Evolutionary conservation across 23 tunicate species (phyloP).

Genomic region (Styela clava): DNA sequence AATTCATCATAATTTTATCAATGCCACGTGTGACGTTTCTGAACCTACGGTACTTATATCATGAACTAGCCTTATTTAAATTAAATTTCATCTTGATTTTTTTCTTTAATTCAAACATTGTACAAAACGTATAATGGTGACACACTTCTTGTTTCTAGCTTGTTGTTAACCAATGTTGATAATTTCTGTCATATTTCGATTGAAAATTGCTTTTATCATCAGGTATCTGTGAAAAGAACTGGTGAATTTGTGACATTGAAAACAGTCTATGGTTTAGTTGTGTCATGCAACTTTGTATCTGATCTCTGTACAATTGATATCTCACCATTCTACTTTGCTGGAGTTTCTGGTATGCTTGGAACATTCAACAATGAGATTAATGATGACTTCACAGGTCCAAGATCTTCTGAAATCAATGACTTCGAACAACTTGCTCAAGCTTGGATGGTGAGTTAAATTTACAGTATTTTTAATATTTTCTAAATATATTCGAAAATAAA

Average conservation of each 20-base stretch:
- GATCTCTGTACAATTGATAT: conserved; percentile 66
- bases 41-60: too few species aligned
- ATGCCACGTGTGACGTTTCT: too few species aligned
- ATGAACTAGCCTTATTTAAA: too few species aligned
- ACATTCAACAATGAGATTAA: conserved; percentile 80
- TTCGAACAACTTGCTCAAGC: conserved; percentile 44
- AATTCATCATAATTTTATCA: too few species aligned
- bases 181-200: too few species aligned
- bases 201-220: too few species aligned
- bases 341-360: conserved; percentile 78
- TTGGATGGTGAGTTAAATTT: conserved; percentile 90
- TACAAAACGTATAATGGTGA: not conserved
- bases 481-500: not conserved
- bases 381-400: conserved; percentile 62
- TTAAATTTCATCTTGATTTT: too few species aligned
- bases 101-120: not conserved
- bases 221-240: conserved; percentile 65
- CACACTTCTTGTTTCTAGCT: too few species aligned
- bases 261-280: conserved; percentile 48
- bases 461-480: too few species aligned
- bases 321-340: conserved; percentile 80
- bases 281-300: conserved; percentile 67
- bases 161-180: too few species aligned
- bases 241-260: conserved; percentile 52
- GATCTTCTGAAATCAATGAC: not conserved